phyloP scores from a whole-genome alignment of 1,140 invertebrate genomes.

The Caenorhabditis latens region DNA sequence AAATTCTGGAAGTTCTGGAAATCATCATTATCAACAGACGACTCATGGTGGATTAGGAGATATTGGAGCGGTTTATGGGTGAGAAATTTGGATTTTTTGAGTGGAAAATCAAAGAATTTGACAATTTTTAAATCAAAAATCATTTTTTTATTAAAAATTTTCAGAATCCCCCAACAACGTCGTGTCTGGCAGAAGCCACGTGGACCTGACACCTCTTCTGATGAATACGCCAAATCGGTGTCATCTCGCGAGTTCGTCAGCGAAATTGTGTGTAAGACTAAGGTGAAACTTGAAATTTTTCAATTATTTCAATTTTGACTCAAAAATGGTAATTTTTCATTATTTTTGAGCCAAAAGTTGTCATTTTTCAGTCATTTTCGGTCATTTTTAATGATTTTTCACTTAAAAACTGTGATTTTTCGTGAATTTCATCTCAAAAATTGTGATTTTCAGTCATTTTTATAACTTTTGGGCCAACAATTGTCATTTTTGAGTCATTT shows the following conservation, averaged over 20 bases:
- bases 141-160: not conserved
- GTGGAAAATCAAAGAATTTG: too few species aligned
- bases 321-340: not conserved
- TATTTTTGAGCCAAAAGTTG: too few species aligned
- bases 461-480: too few species aligned
- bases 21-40: not conserved
- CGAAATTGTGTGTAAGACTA: slow-evolving; percentile 21
- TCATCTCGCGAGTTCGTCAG: slow-evolving; percentile 26
- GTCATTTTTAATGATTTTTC: too few species aligned
- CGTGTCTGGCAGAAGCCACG: slow-evolving; percentile 42
- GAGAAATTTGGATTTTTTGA: too few species aligned
- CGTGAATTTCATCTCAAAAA: too few species aligned
- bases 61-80: slow-evolving; percentile 1
- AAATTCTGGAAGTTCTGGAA: too few species aligned
- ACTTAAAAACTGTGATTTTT: too few species aligned
- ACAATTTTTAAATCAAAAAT: not conserved
- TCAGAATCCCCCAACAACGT: slow-evolving; percentile 23
- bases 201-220: slow-evolving; percentile 23
- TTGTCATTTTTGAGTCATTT: too few species aligned
- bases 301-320: not conserved
- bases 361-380: too few species aligned
- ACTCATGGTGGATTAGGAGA: not conserved
- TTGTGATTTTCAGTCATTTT: too few species aligned
- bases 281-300: not conserved
- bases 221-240: slow-evolving; percentile 13